phyloP scores from a whole-genome alignment of 2,888 invertebrate genomes.

The Hirtodrosophila trivittata region DNA sequence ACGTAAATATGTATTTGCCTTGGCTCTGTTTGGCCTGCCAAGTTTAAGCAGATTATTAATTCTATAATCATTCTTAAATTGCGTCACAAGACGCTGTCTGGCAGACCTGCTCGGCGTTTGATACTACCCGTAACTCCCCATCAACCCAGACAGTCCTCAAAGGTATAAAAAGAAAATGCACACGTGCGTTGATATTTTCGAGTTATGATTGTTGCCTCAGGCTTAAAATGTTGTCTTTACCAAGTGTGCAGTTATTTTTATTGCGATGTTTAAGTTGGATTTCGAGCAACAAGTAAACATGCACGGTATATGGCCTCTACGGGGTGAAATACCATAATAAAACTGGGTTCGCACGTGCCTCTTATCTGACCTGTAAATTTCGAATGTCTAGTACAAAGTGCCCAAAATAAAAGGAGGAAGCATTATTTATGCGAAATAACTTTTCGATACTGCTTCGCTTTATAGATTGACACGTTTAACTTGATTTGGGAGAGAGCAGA shows the following conservation, averaged over 20 bases:
- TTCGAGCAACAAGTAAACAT: neutral
- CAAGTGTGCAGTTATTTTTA: constrained; percentile 17
- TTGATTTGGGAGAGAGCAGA: too few species aligned
- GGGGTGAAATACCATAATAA: neutral
- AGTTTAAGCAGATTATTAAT: constrained; percentile 2
- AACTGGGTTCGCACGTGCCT: neutral
- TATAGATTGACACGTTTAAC: too few species aligned
- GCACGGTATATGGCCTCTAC: too few species aligned
- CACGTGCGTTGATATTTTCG: constrained; percentile 26
- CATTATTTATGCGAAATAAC: too few species aligned
- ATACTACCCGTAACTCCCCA: constrained; percentile 5
- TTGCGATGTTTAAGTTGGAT: neutral
- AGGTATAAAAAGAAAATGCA: constrained; percentile 20
- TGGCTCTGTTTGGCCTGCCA: constrained; percentile 7
- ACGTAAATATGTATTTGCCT: constrained; percentile 6
- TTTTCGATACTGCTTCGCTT: too few species aligned
- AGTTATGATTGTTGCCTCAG: constrained; percentile 8
- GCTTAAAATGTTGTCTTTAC: neutral
- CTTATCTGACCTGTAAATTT: neutral
- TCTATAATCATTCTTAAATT: constrained; percentile 14
- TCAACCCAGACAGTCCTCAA: constrained; percentile 7
- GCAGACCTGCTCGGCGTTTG: neutral
- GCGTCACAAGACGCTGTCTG: constrained; percentile 17
- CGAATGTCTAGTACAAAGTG: too few species aligned
- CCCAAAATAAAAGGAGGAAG: too few species aligned